Conservation (phyloP, 1,140 invertebrate genomes). For the Trachelipus rathkii region DNA sequence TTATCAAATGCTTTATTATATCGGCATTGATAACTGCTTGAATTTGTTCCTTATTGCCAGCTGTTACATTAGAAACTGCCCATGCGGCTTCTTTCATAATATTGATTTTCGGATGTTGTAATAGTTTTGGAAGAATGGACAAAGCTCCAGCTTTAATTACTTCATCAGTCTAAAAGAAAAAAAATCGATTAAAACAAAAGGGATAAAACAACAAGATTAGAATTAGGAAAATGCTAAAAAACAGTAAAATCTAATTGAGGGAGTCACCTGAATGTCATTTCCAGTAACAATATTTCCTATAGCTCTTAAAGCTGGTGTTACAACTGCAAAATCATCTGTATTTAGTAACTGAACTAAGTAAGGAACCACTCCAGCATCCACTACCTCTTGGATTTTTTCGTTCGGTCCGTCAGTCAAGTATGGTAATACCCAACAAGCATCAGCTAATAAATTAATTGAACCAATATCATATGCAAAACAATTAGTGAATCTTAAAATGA, state of each 20-base stretch:
- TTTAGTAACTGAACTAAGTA: slow-evolving; percentile 70
- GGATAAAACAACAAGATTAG: not conserved
- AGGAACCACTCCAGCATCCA: slow-evolving; percentile 67
- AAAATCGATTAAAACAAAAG: not conserved
- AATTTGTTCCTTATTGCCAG: slow-evolving; percentile 70
- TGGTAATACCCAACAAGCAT: slow-evolving; percentile 94
- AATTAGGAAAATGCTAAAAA: not conserved
- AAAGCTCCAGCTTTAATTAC: slow-evolving; percentile 79
- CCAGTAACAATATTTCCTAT: slow-evolving; percentile 64
- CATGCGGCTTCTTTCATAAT: slow-evolving; percentile 81
- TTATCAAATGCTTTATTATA: slow-evolving; percentile 64
- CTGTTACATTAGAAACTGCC: slow-evolving; percentile 77
- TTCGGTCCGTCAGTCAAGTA: slow-evolving; percentile 93
- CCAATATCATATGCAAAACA: not conserved
- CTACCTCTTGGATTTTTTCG: slow-evolving; percentile 82
- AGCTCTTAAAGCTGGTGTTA: slow-evolving; percentile 82
- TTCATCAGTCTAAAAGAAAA: slow-evolving; percentile 78
- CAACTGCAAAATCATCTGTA: slow-evolving; percentile 58
- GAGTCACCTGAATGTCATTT: slow-evolving; percentile 53
- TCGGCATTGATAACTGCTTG: slow-evolving; percentile 68
- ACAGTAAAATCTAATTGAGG: no score
- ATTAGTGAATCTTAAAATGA: no score
- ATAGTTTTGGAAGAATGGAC: slow-evolving; percentile 63
- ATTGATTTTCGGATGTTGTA: slow-evolving; percentile 69
- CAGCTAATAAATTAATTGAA: slow-evolving; percentile 57